Evolutionary conservation across 2,888 invertebrate genomes (phyloP).

Genomic region (Piscicola geometra): DNA sequence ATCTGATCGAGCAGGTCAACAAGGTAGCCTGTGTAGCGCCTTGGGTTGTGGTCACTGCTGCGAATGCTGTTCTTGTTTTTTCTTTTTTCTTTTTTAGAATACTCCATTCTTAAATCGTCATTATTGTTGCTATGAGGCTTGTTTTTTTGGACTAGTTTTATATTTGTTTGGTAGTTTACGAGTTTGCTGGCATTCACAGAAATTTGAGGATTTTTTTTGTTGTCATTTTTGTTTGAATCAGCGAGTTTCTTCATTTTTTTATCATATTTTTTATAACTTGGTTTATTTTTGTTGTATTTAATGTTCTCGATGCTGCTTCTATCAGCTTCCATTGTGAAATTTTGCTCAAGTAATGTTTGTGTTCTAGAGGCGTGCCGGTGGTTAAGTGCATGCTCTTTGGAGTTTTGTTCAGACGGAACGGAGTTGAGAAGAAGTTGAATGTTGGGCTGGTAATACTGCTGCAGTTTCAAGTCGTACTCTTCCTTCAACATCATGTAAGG

Average conservation of each 20-base stretch:
- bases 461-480: background rate
- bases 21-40: conserved; percentile 40
- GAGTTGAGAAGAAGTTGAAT: background rate
- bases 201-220: background rate
- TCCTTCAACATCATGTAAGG: background rate
- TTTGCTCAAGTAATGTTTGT: background rate
- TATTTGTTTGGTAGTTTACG: background rate
- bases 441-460: background rate
- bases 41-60: background rate
- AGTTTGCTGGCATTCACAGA: background rate
- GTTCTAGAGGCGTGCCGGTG: background rate
- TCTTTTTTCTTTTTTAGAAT: too few relatives aligned
- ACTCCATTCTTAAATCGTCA: too few relatives aligned
- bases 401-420: background rate
- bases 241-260: background rate
- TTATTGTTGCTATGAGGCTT: background rate
- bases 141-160: background rate
- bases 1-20: conserved; percentile 42
- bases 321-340: background rate
- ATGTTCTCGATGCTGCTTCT: background rate
- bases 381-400: background rate
- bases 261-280: too few relatives aligned
- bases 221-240: background rate
- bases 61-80: background rate
- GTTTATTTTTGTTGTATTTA: background rate